A percentile compares a stretch with the other conserved stretches of the same genome.
These are phyloP conservation scores for Cossypha niveicapilla DNA, from an alignment of 2,797 vertebrate species.

Conservation along the genomic window DNA sequence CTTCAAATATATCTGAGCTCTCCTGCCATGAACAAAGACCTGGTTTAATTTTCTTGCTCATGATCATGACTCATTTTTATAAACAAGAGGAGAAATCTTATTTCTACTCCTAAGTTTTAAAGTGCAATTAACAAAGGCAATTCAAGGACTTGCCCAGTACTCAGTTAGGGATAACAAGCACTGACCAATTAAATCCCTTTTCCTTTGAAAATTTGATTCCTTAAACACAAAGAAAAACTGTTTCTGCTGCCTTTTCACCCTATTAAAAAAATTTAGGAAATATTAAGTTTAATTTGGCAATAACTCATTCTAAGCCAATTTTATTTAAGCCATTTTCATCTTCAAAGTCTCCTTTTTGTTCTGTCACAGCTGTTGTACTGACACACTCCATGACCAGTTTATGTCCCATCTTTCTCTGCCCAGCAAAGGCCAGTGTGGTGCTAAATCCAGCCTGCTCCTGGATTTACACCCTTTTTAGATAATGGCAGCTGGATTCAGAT, in stretches of 20 bases:
- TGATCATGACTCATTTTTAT: background rate
- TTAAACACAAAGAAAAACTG: background rate
- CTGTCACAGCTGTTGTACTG: background rate
- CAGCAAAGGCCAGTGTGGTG: background rate
- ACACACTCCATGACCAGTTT: background rate
- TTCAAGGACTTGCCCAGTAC: background rate
- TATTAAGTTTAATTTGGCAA: background rate
- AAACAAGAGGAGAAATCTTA: background rate
- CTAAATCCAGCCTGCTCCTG: background rate
- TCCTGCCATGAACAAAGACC: background rate
- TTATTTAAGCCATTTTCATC: background rate
- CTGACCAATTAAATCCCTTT: background rate
- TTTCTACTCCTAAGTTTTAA: background rate
- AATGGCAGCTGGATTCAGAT: too few species aligned
- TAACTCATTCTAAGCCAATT: background rate
- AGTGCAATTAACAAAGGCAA: background rate
- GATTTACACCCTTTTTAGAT: accelerated
- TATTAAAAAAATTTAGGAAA: background rate
- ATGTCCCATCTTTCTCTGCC: background rate
- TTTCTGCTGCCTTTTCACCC: background rate
- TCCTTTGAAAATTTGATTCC: background rate
- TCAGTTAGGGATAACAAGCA: background rate
- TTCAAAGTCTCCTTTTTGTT: background rate
- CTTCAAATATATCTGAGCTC: background rate
- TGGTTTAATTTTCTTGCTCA: background rate